These are phyloP conservation scores for Peromyscus californicus DNA, from an alignment of 2,113 vertebrate species.

Conservation along the genomic window DNA sequence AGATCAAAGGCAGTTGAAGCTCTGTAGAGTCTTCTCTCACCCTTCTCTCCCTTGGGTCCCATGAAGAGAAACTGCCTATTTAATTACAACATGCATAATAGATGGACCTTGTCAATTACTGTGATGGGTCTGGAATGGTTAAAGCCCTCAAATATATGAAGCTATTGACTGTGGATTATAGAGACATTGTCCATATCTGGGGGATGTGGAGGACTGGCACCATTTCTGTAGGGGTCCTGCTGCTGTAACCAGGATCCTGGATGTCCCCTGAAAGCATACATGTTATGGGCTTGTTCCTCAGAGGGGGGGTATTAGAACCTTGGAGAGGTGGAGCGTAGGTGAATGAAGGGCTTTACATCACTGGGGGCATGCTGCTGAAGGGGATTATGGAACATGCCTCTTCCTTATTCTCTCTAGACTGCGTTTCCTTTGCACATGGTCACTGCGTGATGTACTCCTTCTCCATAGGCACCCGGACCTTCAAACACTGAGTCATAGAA, in stretches of 20 bases:
- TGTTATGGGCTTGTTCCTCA: not conserved
- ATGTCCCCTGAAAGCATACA: no score
- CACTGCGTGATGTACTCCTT: not conserved
- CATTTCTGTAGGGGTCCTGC: not conserved
- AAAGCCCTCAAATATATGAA: not conserved
- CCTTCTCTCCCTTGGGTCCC: not conserved
- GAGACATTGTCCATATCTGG: not conserved
- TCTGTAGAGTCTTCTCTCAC: not conserved
- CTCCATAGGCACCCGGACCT: not conserved
- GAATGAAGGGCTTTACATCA: no score
- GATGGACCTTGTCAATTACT: accelerated
- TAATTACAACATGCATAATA: not conserved
- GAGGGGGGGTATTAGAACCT: not conserved
- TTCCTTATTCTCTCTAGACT: not conserved
- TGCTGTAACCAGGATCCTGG: not conserved
- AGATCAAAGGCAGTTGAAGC: not conserved
- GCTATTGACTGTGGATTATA: not conserved
- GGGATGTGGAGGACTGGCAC: not conserved
- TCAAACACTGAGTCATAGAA: not conserved
- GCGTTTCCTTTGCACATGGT: not conserved
- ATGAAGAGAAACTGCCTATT: not conserved
- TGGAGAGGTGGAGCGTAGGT: not conserved
- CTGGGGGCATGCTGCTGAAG: not conserved
- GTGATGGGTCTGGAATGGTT: not conserved
- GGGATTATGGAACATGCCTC: not conserved